Evolutionary conservation across 2,113 vertebrate genomes (phyloP).

Genomic region (Rafetus swinhoei): DNA sequence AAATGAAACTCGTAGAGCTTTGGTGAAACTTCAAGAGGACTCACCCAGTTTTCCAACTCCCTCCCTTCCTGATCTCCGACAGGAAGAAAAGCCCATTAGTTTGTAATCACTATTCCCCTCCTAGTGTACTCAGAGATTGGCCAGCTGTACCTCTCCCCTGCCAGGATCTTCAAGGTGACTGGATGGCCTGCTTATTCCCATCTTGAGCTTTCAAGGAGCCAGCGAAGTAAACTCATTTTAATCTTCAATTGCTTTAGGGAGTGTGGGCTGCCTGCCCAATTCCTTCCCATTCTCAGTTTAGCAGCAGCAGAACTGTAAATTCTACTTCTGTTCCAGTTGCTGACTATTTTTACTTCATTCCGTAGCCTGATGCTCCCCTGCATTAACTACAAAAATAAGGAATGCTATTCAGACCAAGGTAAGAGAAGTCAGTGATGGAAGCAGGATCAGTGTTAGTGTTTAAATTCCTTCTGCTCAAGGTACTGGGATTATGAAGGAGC

Average conservation of each 20-base stretch:
- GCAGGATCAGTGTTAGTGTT: not conserved
- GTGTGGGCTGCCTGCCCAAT: rapidly evolving
- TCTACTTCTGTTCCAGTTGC: not conserved
- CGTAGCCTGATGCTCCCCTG: not conserved
- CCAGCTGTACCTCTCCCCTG: not conserved
- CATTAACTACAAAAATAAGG: rapidly evolving
- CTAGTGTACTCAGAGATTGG: not conserved
- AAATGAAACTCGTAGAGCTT: not conserved
- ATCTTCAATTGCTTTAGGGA: not conserved
- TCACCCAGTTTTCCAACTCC: not conserved
- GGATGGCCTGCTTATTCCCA: not conserved
- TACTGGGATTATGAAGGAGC: not conserved
- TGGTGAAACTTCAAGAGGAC: not conserved
- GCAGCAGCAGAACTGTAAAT: not conserved
- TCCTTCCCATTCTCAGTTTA: not conserved
- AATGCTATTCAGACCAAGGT: not conserved
- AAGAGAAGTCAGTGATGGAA: not conserved
- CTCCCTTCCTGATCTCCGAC: not conserved
- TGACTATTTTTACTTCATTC: not conserved
- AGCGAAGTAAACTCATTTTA: not conserved
- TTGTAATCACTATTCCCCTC: not conserved
- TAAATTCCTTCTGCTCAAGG: not conserved
- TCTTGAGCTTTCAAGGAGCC: not conserved
- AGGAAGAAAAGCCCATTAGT: not conserved
- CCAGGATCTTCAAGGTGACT: rapidly evolving